Evolutionary conservation across 2,113 vertebrate genomes (phyloP), one percentile per base, ranked within the genome.

Genomic region (Neogobius melanostomus): DNA sequence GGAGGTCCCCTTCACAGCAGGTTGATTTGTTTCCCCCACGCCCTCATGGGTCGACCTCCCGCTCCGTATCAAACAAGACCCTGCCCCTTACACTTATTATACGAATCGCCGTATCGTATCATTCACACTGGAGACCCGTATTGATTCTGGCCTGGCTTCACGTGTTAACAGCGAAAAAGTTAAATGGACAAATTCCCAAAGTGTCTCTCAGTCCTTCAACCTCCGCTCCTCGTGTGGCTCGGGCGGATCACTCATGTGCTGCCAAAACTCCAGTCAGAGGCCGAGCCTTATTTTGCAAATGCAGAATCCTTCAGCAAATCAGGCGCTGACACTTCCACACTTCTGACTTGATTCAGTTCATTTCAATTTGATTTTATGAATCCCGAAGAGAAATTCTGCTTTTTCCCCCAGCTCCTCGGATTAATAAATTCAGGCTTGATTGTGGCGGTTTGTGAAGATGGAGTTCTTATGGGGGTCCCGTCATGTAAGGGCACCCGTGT

Each of bases 71-170:
- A 61, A 61, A 61, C 42, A 45, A 61, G 59, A 45, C 7, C 44
- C 14, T 8, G 36, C 14, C 42, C 28, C 59, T 61, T 10, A 45
- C n/a, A 61, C 21, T 60, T 36, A 46, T 71, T 43, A 36, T 36
- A 21, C 61, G 1, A 64, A 54, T 69, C 65, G 2, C 1, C 71
- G 46, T 44, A 67, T 61, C 28, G 45, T 7, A 60, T 69, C 60
- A 66, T 74, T 76, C 69, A 54, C 0, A 64, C 62, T 47, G 68
- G 48, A 76, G 52, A 72, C 70, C 51, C 60, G 42, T 76, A 79
- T 74, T 76, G 75, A 83, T 79, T 79, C 36, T 67, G 66, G 64
- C 51, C 28, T 76, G 71, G 36, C 50, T 75, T 64, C 68, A 36
- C 64, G 12, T 70, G 72, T 50, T 57, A 75, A 68, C 44, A 47